Evolutionary conservation across 2,113 vertebrate genomes (phyloP), one percentile per base, ranked within the genome.

Genomic region (Scomber scombrus): DNA sequence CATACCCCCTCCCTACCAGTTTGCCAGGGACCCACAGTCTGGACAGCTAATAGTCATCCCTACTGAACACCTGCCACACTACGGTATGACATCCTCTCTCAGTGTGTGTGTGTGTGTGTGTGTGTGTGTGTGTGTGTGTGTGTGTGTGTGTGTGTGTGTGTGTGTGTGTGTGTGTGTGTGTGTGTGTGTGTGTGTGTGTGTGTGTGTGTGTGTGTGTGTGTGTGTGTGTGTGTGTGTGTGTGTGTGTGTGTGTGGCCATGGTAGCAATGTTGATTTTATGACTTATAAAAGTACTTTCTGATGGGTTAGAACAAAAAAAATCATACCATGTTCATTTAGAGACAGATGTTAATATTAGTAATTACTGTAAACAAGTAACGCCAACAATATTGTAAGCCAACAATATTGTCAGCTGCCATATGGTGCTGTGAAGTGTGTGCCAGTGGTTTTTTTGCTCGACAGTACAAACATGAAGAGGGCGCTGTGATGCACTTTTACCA

Each of bases 1-100:
- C 21, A 94, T 99, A 45, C 96, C 97, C 1, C 95, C 97, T 0
- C 92, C 97, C 13, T 99, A 98, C 94, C 98, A 98, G 94, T 97
- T 99, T 86, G 97, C 97, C 78, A 95, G 97, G 85, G 98, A 99
- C 86, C 97, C 98, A 0, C 98, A 98, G 90, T 97, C 97, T 0
- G 98, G 98, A 66, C 98, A 99, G 92, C 95, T 99, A 29, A 94
- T 99, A 31, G 96, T 99, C 89, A 98, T 99, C 78, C 96, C 97
- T 60, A 96, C 97, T 0, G 98, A 99, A 81, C 98, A 98, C 92
- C 93, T 99, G 90, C 95, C 96, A 66, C 98, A 98, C 91, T 98
- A 83, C n/a, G 86, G 89, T 93, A 90, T 2, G 61, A 65, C 51
- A 26, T 55, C 51, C 3, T 1, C 13, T 43, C 34, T 62, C 16